A percentile compares a stretch with the other conserved stretches of the same genome.
Conservation (phyloP, 2,797 vertebrate genomes). For the Pristis pectinata region DNA sequence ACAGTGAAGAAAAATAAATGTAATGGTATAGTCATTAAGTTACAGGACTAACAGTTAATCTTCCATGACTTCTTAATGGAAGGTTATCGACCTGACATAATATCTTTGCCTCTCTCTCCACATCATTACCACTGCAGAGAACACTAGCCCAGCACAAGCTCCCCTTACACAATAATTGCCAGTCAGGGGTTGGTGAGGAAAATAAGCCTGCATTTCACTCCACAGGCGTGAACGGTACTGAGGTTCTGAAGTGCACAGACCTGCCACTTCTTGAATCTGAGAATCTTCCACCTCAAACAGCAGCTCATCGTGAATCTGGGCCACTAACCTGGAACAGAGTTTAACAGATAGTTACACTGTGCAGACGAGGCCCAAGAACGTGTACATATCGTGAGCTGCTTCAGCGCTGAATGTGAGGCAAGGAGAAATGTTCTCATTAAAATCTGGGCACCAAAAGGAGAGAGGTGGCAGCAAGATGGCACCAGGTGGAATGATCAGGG, state of each 20-base stretch:
- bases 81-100: too few relatives aligned
- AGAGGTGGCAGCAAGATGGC: too few relatives aligned
- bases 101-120: too few relatives aligned
- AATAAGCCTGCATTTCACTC: background rate
- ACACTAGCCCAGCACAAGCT: background rate
- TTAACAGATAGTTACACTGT: background rate
- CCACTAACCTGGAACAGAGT: slow-evolving; percentile 65
- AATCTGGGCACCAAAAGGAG: background rate
- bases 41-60: too few relatives aligned
- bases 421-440: background rate
- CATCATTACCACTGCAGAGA: background rate
- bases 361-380: background rate
- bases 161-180: too few relatives aligned
- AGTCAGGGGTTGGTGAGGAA: too few relatives aligned
- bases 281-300: slow-evolving; percentile 82
- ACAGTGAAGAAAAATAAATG: too few relatives aligned
- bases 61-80: too few relatives aligned
- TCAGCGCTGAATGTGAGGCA: background rate
- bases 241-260: slow-evolving; percentile 51
- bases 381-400: background rate
- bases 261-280: slow-evolving; percentile 73
- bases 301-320: slow-evolving; percentile 88
- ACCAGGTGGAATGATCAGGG: background rate
- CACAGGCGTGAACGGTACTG: background rate
- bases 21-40: too few relatives aligned